Percentiles rank a stretch among this genome's conserved stretches.
Conservation (phyloP, 2,797 vertebrate species). For the Rhinophrynus dorsalis region DNA sequence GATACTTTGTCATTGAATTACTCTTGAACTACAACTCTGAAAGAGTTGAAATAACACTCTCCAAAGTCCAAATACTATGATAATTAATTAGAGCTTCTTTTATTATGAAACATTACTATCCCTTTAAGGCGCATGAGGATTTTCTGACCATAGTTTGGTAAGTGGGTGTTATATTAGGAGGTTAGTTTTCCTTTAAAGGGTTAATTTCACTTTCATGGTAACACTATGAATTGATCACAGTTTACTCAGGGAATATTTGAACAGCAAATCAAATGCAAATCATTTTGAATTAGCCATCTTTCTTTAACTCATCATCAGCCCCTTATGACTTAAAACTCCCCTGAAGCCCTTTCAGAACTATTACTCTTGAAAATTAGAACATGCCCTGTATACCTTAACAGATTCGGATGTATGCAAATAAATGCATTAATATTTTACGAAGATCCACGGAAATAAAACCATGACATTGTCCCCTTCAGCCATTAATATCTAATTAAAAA, state of each 20-base stretch:
- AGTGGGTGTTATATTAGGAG: no score
- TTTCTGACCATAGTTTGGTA: no score
- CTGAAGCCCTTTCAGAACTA: not conserved
- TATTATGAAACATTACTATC: no score
- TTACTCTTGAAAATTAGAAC: not conserved
- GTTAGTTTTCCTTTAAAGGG: no score
- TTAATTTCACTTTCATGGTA: no score
- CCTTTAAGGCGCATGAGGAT: no score
- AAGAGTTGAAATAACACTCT: no score
- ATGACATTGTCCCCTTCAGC: slow-evolving; percentile 41
- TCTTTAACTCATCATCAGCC: not conserved
- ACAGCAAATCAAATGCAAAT: not conserved
- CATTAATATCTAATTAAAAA: slow-evolving; percentile 42
- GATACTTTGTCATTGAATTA: no score
- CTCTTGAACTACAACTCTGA: no score
- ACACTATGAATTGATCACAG: slow-evolving; percentile 4
- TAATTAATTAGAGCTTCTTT: no score
- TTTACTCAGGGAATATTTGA: not conserved
- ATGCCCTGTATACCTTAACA: slow-evolving; percentile 13
- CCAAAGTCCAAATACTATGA: no score
- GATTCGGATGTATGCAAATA: slow-evolving; percentile 43
- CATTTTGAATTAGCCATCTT: slow-evolving; percentile 20
- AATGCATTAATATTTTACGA: slow-evolving; percentile 12
- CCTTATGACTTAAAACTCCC: not conserved
- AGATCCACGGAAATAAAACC: slow-evolving; percentile 31